Base-by-base conservation (phyloP, 1,140 invertebrate genomes). In the Drosophila santomea region DNA sequence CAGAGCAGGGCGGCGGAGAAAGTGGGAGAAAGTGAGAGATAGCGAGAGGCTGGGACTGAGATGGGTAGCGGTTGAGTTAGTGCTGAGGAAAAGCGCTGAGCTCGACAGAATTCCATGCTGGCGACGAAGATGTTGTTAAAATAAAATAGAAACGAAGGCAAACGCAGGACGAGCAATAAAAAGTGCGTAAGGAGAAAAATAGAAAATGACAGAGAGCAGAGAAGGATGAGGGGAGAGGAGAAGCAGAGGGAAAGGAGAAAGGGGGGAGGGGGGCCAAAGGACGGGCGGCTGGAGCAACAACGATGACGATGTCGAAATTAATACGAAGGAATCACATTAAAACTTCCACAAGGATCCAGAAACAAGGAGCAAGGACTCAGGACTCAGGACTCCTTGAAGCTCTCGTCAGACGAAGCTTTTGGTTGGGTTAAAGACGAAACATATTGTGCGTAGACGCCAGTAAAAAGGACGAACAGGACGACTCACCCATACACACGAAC, bases 321-420 rank as follows among this genome's bases (percentile, higher is more conserved):
- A 88, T 88, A 89, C 84, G 84, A 88, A 83, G 82, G 66, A 88
- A 89, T 88, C 84, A 89, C 84, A 88, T 88, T 88, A 88, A 88
- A 88, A 88, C 84, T 88, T 88, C 80, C 62, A 86, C 56, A 72
- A 78, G 74, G 25, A 66, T 55, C 51, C 51, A 57, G 68, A 48
- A 63, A 56, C 39, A 43, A 51, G 74, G 28, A 54, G 50, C 39
- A 50, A 48, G 60, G 48, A 20, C 50, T 12, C 60, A 32, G 43
- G 62, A 69, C 51, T 77, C 43, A 32, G 48, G 62, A 69, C 51
- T 77, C 43, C 74, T 71, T 63, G 51, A 76, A 60, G 80, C 50
- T 62, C 56, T 73, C 52, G 48, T 15, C 66, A 50, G 52, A 41
- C 48, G 57, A 83, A 79, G 80, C 76, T 77, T 78, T 89, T 71